phyloP scores from a whole-genome alignment of 2,888 invertebrate species.

The Cotesia congregata region DNA sequence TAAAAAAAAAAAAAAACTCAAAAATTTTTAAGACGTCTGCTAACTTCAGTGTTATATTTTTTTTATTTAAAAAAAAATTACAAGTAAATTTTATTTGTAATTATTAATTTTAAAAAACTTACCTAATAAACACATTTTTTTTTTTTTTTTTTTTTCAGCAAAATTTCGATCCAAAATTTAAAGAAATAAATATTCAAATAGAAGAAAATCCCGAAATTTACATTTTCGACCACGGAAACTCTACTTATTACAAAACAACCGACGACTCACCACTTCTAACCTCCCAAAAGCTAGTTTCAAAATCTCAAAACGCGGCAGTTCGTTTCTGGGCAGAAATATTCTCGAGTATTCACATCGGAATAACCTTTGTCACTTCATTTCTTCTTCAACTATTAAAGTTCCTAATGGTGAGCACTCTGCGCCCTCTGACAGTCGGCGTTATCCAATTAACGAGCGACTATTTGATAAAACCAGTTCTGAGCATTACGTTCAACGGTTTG shows the following conservation, averaged over 20 bases:
- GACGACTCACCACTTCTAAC: constrained; percentile 75
- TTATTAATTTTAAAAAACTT: too few species aligned
- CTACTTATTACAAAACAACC: constrained; percentile 76
- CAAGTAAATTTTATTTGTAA: too few species aligned
- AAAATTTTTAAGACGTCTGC: too few species aligned
- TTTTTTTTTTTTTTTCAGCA: too few species aligned
- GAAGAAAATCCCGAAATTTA: constrained; percentile 75
- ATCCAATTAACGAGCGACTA: constrained; percentile 78
- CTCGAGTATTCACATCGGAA: constrained; percentile 75
- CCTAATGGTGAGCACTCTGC: constrained; percentile 73
- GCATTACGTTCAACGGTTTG: constrained; percentile 76
- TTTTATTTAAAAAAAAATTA: too few species aligned
- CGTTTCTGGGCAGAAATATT: constrained; percentile 80
- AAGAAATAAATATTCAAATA: constrained; percentile 40
- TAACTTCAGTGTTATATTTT: too few species aligned
- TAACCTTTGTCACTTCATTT: constrained; percentile 76
- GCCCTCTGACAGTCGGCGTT: constrained; percentile 75
- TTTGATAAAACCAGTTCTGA: constrained; percentile 77
- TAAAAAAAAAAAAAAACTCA: too few species aligned
- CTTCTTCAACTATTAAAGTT: constrained; percentile 75
- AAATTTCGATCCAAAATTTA: background rate
- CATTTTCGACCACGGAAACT: constrained; percentile 79
- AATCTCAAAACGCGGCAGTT: constrained; percentile 74
- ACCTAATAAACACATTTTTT: too few species aligned
- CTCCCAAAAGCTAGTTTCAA: constrained; percentile 74